A percentile compares a stretch with the other conserved stretches of the same genome.
These are phyloP conservation scores for Sciaenops ocellatus DNA, from an alignment of 2,797 vertebrate genomes.

Conservation along the genomic window DNA sequence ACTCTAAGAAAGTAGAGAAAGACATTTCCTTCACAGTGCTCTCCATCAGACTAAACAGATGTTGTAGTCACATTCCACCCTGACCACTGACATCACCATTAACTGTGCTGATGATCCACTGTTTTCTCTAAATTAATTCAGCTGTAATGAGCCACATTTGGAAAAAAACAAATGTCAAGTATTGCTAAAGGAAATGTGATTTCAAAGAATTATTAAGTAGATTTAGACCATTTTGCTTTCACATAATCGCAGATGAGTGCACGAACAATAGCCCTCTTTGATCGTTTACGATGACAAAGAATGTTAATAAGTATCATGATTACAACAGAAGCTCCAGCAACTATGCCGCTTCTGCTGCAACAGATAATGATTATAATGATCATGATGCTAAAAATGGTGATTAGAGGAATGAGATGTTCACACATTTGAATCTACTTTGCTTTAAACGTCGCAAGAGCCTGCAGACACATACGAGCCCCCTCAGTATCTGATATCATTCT, in stretches of 20 bases:
- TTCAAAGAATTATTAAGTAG: slow-evolving; percentile 15
- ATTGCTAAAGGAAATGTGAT: not conserved
- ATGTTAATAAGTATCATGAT: slow-evolving; percentile 25
- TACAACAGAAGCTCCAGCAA: slow-evolving; percentile 14
- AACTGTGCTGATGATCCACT: slow-evolving; percentile 21
- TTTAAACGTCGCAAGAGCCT: slow-evolving; percentile 38
- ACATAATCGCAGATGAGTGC: not conserved
- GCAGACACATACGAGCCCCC: slow-evolving; percentile 17
- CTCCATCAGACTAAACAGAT: slow-evolving; percentile 68
- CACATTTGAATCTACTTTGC: slow-evolving; percentile 25
- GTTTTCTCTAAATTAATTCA: slow-evolving; percentile 21
- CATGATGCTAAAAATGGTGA: slow-evolving; percentile 31
- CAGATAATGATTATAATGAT: slow-evolving; percentile 44
- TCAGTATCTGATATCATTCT: slow-evolving; percentile 16
- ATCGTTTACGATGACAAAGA: slow-evolving; percentile 22
- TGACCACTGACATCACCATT: slow-evolving; percentile 49
- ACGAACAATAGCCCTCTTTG: not conserved
- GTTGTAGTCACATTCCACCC: slow-evolving; percentile 50
- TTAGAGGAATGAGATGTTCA: slow-evolving; percentile 28
- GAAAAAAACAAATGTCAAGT: slow-evolving; percentile 6
- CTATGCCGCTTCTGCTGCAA: slow-evolving; percentile 14
- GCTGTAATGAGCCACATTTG: slow-evolving; percentile 25
- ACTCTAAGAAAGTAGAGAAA: slow-evolving; percentile 52
- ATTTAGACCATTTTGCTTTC: slow-evolving; percentile 19
- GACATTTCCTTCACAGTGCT: slow-evolving; percentile 42